Evolutionary conservation across 1,140 invertebrate species (phyloP), one percentile per base, ranked within the genome.

Genomic region (Teleogryllus occipitalis): DNA sequence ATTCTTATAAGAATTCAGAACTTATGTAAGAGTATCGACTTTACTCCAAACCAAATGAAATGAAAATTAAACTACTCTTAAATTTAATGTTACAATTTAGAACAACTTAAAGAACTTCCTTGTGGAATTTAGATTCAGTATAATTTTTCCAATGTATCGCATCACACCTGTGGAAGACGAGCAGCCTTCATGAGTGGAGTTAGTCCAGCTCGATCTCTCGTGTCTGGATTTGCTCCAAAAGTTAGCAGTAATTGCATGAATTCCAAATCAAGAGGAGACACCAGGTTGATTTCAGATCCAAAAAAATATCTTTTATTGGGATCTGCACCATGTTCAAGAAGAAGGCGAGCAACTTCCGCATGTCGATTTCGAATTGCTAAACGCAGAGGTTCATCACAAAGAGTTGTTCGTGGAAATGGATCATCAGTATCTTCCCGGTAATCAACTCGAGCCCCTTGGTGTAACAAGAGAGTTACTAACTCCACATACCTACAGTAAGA

Each of bases 151-250:
- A 39, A 39, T 39, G 27, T 39, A 39, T 39, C 27, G 27, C 27
- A 65, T 78, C 81, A 83, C 84, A 93, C 92, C 87, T 94, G 92
- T 15, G 92, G 90, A 81, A 94, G 89, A 80, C 94, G 87, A 14
- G 93, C 92, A 73, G 94, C 94, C 85, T 95, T 95, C 95, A 97
- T 97, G 12, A 97, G 85, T 0, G 95, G 95, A 0, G 94, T 95
- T 4, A 96, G 85, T 8, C 95, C 95, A 80, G 93, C 91, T 47
- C 96, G 88, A 83, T 95, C 94, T 49, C 92, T 88, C n/a, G 93
- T 93, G 85, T 97, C 94, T 27, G 95, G 94, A 84, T 95, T 90
- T 8, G 95, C 95, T 12, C 95, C 95, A 83, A 95, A 95, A 18
- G 91, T 91, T 22, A 97, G 87, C 78, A 97, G 85, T 77, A 97